These are phyloP conservation scores for Musca vetustissima DNA, from an alignment of 1,140 invertebrate species.

Conservation along the genomic window DNA sequence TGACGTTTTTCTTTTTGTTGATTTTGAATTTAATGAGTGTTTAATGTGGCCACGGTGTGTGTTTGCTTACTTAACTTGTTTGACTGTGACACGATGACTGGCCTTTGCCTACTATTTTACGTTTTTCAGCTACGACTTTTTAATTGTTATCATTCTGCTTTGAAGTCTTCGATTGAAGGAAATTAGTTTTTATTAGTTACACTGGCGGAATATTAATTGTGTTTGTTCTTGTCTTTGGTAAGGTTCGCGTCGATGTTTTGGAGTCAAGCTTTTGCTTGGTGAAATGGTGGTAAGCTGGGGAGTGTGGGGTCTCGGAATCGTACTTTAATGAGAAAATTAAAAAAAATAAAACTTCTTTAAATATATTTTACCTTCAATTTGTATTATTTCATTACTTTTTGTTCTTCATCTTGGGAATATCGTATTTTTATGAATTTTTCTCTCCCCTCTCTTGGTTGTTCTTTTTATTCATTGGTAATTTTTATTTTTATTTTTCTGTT, in stretches of 20 bases:
- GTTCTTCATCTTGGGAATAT: neutral
- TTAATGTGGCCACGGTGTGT: neutral
- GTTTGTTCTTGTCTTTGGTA: no score
- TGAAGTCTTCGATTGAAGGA: neutral
- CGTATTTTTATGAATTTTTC: neutral
- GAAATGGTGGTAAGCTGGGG: no score
- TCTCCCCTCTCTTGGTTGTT: neutral
- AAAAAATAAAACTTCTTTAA: conserved; percentile 7
- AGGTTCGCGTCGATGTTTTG: no score
- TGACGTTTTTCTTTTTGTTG: conserved; percentile 4
- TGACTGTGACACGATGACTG: no score
- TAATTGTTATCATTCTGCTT: neutral
- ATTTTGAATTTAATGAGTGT: conserved; percentile 15
- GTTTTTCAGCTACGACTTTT: neutral
- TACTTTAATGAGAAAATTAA: neutral
- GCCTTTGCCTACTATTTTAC: neutral
- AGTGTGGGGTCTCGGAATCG: no score
- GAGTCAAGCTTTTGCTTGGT: no score
- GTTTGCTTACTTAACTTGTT: neutral
- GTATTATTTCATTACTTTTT: conserved; percentile 10
- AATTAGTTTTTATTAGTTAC: neutral
- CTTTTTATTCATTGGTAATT: neutral
- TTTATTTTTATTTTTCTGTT: neutral
- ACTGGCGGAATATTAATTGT: conserved; percentile 17
- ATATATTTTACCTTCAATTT: neutral